phyloP scores from a whole-genome alignment of 1,140 invertebrate genomes.

The Leptinotarsa undecemlineata region DNA sequence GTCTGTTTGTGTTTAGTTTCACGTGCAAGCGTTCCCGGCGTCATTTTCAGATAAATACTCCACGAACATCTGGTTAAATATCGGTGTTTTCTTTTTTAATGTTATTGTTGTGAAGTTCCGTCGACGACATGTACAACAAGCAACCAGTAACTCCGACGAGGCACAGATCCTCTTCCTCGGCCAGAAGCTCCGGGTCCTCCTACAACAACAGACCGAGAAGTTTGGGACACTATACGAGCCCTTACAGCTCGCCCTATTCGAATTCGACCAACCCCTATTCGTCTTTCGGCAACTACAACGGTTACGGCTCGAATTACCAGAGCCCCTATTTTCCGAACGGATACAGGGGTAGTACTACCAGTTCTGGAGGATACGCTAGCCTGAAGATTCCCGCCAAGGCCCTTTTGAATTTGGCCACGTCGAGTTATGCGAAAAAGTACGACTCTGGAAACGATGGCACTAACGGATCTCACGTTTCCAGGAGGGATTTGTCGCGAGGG shows the following conservation, averaged over 20 bases:
- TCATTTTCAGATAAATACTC: background rate
- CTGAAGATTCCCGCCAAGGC: conserved; percentile 52
- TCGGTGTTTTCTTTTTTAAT: background rate
- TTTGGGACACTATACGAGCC: conserved; percentile 47
- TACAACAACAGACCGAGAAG: conserved; percentile 58
- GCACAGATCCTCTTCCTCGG: conserved; percentile 42
- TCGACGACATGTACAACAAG: conserved; percentile 22
- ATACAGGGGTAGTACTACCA: conserved; percentile 36
- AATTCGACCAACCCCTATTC: conserved; percentile 49
- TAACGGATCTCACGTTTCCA: conserved; percentile 25
- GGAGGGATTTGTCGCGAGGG: conserved; percentile 41
- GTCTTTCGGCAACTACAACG: conserved; percentile 43
- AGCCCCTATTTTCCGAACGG: conserved; percentile 53
- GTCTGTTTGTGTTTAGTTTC: conserved; percentile 10
- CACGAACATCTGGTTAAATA: background rate
- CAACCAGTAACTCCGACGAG: conserved; percentile 38
- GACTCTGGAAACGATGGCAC: conserved; percentile 35
- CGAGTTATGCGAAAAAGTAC: conserved; percentile 45
- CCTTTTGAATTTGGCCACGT: conserved; percentile 42
- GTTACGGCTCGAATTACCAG: conserved; percentile 48
- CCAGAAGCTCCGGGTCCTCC: conserved; percentile 32
- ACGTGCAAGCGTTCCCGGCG: background rate
- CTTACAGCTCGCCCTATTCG: conserved; percentile 50
- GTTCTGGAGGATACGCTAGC: conserved; percentile 46
- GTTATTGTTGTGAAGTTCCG: conserved; percentile 18